Evolutionary conservation across 2,888 invertebrate genomes (phyloP), one percentile per base, ranked within the genome.

Genomic region (Sceliomorpha sp.): DNA sequence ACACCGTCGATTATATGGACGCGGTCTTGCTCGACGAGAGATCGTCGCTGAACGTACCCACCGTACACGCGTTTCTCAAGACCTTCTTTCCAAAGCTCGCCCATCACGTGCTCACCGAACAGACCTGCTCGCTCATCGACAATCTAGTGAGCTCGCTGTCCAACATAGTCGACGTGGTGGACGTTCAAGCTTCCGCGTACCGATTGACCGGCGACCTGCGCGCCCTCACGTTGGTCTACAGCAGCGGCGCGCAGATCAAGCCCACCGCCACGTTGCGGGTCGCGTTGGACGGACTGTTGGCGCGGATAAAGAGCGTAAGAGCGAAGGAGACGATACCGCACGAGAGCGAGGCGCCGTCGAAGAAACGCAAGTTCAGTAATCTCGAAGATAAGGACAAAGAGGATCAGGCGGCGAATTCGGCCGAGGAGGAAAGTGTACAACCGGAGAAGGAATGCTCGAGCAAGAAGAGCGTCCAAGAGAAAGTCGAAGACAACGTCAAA

Each of bases 41-140:
- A 74, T 92, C 93, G 60, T 96, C 96, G 7, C 90, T 98, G 6
- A 96, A 94, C 72, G 95, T 96, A 80, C 93, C 93, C 50, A 92
- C 94, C 79, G 95, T 97, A 78, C 95, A 95, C 86, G 94, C 95
- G 83, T 97, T 98, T 87, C 91, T 97, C 86, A 93, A 93, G 79
- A 94, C 95, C 67, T 97, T 96, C 86, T 96, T 97, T 85, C 96
- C 97, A 0, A 97, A 96, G 92, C 94, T 96, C 88, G 91, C 92
- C 13, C 90, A 90, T 31, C 92, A 92, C 77, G 92, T 92, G 48
- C 82, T 92, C 27, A 91, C 91, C 1, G 91, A 91, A 72, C 91
- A 91, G 78, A 92, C 92, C 0, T 88, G 91, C 69, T 89, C 90
- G 27, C 89, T 92, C 76, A 90, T 92, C 55, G 91, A 92, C 73